Conservation (phyloP, 2,113 vertebrate species). For the Oxyruncus cristatus region DNA sequence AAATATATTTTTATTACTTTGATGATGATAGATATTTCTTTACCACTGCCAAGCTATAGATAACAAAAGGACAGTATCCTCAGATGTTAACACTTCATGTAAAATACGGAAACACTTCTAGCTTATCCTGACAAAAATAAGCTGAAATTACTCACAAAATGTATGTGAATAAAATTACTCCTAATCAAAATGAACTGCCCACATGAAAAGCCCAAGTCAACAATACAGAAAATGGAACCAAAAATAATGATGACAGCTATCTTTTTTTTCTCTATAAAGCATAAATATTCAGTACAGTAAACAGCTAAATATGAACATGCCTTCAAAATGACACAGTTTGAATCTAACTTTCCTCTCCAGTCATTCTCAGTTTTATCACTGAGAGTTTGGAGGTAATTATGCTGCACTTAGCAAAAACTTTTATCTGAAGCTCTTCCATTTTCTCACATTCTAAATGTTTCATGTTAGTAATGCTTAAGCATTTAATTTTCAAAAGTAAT, state of each 20-base stretch:
- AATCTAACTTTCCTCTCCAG: not conserved
- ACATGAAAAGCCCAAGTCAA: constrained; percentile 28
- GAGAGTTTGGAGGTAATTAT: not conserved
- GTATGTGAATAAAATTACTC: constrained; percentile 17
- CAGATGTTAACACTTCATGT: constrained; percentile 47
- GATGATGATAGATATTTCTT: not conserved
- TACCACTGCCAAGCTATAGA: not conserved
- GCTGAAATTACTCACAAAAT: not conserved
- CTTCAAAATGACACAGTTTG: not conserved
- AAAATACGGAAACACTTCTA: constrained; percentile 35
- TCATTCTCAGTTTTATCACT: not conserved
- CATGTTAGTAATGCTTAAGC: not conserved
- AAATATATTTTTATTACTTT: constrained; percentile 1
- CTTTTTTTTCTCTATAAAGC: not conserved
- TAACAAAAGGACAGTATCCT: not conserved
- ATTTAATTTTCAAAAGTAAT: not conserved
- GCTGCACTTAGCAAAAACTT: not conserved
- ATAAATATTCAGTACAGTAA: not conserved
- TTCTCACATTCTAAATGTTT: not conserved
- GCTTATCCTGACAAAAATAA: constrained; percentile 43
- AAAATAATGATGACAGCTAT: constrained; percentile 6
- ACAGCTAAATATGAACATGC: not conserved
- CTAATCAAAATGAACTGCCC: constrained; percentile 37
- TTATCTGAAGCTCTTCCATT: not conserved
- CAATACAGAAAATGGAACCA: not conserved